These are phyloP conservation scores for Drosophila crucigera DNA, from an alignment of 2,888 invertebrate genomes.

Conservation along the genomic window DNA sequence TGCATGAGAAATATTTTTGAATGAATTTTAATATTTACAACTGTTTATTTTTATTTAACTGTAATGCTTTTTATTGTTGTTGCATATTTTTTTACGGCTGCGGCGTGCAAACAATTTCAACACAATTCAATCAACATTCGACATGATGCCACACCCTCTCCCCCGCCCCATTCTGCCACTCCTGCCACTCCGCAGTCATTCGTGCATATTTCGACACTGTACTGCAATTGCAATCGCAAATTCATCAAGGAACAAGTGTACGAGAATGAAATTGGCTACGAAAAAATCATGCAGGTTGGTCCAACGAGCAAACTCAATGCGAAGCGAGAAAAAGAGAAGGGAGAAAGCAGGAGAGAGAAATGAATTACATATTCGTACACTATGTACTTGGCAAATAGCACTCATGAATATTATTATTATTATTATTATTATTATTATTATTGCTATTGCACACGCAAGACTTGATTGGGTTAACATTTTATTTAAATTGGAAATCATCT, in stretches of 20 bases:
- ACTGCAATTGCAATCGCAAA: slow-evolving; percentile 85
- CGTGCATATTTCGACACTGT: slow-evolving; percentile 85
- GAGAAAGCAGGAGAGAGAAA: not conserved
- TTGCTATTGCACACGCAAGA: slow-evolving; percentile 22
- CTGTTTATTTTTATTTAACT: slow-evolving; percentile 29
- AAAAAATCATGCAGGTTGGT: slow-evolving; percentile 85
- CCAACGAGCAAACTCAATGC: slow-evolving; percentile 21
- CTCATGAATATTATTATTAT: slow-evolving; percentile 45
- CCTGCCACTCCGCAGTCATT: slow-evolving; percentile 78
- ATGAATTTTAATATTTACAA: slow-evolving; percentile 69
- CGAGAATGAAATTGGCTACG: slow-evolving; percentile 85
- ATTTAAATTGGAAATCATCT: slow-evolving; percentile 48
- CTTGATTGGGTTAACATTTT: slow-evolving; percentile 52
- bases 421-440: slow-evolving; percentile 22
- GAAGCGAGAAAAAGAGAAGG: not conserved
- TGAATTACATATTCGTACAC: not conserved
- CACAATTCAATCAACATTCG: slow-evolving; percentile 81
- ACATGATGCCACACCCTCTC: slow-evolving; percentile 56
- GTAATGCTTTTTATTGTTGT: slow-evolving; percentile 44
- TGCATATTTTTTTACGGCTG: slow-evolving; percentile 72
- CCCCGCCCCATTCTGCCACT: not conserved
- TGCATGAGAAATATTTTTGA: slow-evolving; percentile 56
- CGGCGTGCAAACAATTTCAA: slow-evolving; percentile 74
- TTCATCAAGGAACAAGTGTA: slow-evolving; percentile 85
- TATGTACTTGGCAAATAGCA: slow-evolving; percentile 17